Percentiles rank a stretch among this genome's conserved stretches.
phyloP scores from a whole-genome alignment of 2,888 invertebrate genomes.

The Drosophila phalerata region DNA sequence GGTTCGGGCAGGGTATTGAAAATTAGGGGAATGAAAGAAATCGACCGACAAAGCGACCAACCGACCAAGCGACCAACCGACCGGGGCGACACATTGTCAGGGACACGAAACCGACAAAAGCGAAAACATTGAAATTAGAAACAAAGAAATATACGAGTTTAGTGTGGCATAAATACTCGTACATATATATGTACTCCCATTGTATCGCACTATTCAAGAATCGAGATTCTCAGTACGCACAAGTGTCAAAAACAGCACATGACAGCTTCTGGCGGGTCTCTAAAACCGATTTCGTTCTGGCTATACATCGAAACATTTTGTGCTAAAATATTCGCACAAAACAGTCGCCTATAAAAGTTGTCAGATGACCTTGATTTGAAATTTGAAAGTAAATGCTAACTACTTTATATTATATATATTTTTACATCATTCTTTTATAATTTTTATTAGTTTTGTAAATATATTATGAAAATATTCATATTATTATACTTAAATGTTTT shows the following conservation, averaged over 20 bases:
- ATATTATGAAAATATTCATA: no score
- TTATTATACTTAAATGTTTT: no score
- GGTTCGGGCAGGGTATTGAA: constrained; percentile 14
- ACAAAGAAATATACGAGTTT: constrained; percentile 55
- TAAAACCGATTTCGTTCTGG: constrained; percentile 1
- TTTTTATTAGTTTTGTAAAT: no score
- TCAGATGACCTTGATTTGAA: no score
- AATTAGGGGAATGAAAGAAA: constrained; percentile 10
- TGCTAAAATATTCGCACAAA: neutral
- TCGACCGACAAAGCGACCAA: constrained; percentile 1
- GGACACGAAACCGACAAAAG: constrained; percentile 39
- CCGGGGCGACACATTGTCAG: constrained; percentile 52
- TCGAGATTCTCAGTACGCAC: constrained; percentile 56
- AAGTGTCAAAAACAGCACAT: constrained; percentile 72
- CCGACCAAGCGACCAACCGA: constrained; percentile 4
- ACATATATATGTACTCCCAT: constrained; percentile 9
- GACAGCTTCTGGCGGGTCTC: constrained; percentile 52
- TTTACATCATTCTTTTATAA: no score
- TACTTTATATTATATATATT: no score
- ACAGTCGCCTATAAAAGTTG: neutral
- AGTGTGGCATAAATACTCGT: constrained; percentile 60
- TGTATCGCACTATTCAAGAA: constrained; percentile 12
- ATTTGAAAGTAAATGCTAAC: no score
- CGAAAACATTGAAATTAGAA: constrained; percentile 66
- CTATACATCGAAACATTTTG: constrained; percentile 4